A percentile compares a stretch with the other conserved stretches of the same genome.
Conservation (phyloP, 2,888 invertebrate genomes). For the Tineola bisselliella region DNA sequence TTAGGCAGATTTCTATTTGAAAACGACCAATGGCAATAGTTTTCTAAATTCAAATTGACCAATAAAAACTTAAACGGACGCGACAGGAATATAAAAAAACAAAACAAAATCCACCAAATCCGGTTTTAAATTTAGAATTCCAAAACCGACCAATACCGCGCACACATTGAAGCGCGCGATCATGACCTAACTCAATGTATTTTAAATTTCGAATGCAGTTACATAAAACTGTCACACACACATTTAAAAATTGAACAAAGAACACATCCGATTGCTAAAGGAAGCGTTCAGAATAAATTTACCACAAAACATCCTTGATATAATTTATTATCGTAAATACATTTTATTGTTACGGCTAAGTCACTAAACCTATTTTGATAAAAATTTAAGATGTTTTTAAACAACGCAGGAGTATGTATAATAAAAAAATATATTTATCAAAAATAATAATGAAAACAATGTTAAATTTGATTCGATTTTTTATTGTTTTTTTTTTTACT, state of each 20-base stretch:
- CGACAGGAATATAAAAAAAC: not conserved
- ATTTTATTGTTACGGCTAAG: no score
- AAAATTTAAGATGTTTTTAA: no score
- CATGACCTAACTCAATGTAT: slow-evolving; percentile 4
- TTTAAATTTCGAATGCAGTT: not conserved
- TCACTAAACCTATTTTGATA: no score
- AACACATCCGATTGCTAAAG: slow-evolving; percentile 1
- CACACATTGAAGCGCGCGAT: not conserved
- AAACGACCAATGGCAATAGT: not conserved
- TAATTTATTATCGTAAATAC: not conserved
- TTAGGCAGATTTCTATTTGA: no score
- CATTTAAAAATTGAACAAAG: not conserved
- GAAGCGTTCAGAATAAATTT: slow-evolving; percentile 11
- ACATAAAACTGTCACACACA: slow-evolving; percentile 9
- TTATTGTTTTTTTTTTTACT: no score
- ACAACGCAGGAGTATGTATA: no score
- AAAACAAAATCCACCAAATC: slow-evolving; percentile 25
- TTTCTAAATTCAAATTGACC: not conserved
- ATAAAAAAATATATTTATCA: no score
- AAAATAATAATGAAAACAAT: no score
- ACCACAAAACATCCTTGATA: no score
- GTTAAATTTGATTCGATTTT: no score
- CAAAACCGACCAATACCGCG: slow-evolving; percentile 28
- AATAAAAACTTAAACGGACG: slow-evolving; percentile 1
- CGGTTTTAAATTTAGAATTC: slow-evolving; percentile 47